Conservation (phyloP, 2,113 vertebrate species). For the Passer domesticus region DNA sequence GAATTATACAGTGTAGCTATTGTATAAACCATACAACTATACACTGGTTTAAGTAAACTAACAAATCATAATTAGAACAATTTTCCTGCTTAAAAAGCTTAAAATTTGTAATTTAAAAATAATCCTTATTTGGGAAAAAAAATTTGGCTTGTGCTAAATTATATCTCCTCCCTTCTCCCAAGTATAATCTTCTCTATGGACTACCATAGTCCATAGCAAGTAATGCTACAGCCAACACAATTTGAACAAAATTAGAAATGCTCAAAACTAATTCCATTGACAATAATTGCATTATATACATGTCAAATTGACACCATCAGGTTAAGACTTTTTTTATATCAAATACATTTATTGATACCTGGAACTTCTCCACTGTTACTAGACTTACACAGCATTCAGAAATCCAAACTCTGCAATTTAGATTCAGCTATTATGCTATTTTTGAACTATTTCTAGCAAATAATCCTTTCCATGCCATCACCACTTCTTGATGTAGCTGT, state of each 20-base stretch:
- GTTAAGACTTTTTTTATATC: not conserved
- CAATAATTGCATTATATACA: not conserved
- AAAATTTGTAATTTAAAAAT: not conserved
- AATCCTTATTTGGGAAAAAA: not conserved
- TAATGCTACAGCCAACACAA: not conserved
- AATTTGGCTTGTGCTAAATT: not conserved
- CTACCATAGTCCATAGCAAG: too few relatives aligned
- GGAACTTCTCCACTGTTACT: not conserved
- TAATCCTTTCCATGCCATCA: not conserved
- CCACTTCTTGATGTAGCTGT: not conserved
- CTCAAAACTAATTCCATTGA: not conserved
- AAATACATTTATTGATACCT: not conserved
- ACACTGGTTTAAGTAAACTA: not conserved
- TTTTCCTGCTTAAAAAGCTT: not conserved
- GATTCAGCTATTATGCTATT: not conserved
- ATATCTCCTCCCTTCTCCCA: not conserved
- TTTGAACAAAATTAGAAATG: not conserved
- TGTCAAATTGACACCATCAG: not conserved
- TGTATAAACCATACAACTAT: not conserved
- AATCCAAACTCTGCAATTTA: not conserved
- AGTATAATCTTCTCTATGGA: not conserved
- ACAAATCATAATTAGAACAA: not conserved
- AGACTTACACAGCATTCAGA: not conserved
- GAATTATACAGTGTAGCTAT: not conserved
- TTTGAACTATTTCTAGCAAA: not conserved